These are phyloP conservation scores for Margarornis squamiger DNA, from an alignment of 2,797 vertebrate genomes.

Conservation along the genomic window DNA sequence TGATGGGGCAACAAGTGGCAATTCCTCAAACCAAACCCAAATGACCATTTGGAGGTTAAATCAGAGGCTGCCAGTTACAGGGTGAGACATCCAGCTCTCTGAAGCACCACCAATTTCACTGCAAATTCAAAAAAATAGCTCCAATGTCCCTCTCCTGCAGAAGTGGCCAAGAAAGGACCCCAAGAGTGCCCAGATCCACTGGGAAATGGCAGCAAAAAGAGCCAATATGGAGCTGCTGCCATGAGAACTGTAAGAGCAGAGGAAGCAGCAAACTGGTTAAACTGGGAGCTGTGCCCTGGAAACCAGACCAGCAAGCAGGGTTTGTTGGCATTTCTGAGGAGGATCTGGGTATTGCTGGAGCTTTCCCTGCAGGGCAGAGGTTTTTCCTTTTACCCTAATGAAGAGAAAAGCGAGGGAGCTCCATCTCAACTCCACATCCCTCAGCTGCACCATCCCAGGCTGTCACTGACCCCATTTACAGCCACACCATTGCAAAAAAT, in stretches of 20 bases:
- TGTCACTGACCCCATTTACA: background rate
- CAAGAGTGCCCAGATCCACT: background rate
- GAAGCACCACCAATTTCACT: background rate
- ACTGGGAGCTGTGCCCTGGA: background rate
- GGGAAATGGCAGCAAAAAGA: background rate
- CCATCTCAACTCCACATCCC: background rate
- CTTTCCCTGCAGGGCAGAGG: background rate
- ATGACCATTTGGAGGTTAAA: background rate
- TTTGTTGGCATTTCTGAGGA: background rate
- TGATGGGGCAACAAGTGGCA: background rate
- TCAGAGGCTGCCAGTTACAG: background rate
- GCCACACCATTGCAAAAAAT: background rate
- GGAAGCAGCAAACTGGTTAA: conserved; percentile 17
- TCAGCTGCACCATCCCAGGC: background rate
- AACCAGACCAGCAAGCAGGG: background rate
- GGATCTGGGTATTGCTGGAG: background rate
- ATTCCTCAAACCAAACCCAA: background rate
- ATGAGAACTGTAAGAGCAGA: background rate
- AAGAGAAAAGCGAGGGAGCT: background rate
- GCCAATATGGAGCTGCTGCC: background rate
- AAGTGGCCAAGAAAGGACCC: background rate
- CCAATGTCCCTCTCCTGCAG: background rate
- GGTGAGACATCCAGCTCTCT: background rate
- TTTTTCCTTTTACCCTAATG: background rate
- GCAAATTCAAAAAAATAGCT: background rate